Evolutionary conservation across 2,888 invertebrate genomes (phyloP).

Genomic region (Coronaproctus castanopsis): DNA sequence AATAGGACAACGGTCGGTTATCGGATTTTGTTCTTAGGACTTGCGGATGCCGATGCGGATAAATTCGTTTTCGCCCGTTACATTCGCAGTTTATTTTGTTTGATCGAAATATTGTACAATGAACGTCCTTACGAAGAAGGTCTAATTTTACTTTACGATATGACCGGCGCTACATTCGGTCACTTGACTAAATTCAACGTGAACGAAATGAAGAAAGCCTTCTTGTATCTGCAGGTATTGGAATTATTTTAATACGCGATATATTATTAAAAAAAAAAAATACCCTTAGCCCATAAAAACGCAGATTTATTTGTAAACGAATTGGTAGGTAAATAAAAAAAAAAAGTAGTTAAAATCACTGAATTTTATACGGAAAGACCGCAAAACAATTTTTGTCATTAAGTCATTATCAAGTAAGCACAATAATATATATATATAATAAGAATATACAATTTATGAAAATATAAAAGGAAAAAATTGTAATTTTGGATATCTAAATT

Average conservation of each 20-base stretch:
- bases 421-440: too few relatives aligned
- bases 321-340: too few relatives aligned
- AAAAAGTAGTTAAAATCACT: too few relatives aligned
- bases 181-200: slow-evolving; percentile 12
- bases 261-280: too few relatives aligned
- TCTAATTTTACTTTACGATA: slow-evolving; percentile 13
- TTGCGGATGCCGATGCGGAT: slow-evolving; percentile 4
- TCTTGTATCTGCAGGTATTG: slow-evolving; percentile 1
- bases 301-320: too few relatives aligned
- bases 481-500: too few relatives aligned
- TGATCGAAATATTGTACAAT: slow-evolving; percentile 10
- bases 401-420: too few relatives aligned
- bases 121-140: slow-evolving; percentile 5
- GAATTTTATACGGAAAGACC: too few relatives aligned
- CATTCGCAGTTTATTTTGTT: neutral
- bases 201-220: slow-evolving; percentile 3
- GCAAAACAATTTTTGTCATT: too few relatives aligned
- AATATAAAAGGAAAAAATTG: too few relatives aligned
- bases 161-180: slow-evolving; percentile 13
- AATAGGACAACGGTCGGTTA: slow-evolving; percentile 4
- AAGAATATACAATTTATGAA: too few relatives aligned
- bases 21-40: slow-evolving; percentile 7
- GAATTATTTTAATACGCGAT: neutral
- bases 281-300: too few relatives aligned
- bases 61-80: slow-evolving; percentile 4